Percentiles rank a stretch among this genome's conserved stretches.
These are phyloP conservation scores for Sminthopsis crassicaudata DNA, from an alignment of 2,113 vertebrate genomes.

Conservation along the genomic window DNA sequence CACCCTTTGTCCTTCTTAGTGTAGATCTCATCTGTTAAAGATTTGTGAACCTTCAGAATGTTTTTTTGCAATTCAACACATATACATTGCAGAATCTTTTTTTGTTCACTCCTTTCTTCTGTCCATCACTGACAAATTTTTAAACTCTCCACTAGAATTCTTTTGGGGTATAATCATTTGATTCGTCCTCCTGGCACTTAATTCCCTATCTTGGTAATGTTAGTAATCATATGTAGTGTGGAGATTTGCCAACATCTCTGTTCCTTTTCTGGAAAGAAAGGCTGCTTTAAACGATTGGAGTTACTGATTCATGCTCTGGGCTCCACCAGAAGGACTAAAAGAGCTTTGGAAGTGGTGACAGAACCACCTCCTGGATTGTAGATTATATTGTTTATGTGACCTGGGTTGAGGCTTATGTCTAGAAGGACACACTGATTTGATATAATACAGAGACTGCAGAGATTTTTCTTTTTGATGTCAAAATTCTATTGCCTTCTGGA, in stretches of 20 bases:
- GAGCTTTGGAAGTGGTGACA: constrained; percentile 33
- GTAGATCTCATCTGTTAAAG: constrained; percentile 29
- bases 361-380: constrained; percentile 1
- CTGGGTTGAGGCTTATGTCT: constrained; percentile 37
- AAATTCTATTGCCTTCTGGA: constrained; percentile 47
- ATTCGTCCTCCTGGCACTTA: constrained; percentile 58
- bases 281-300: fast-evolving
- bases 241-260: constrained; percentile 14
- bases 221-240: background rate
- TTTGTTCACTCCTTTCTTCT: constrained; percentile 45
- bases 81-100: constrained; percentile 22
- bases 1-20: constrained; percentile 13
- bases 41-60: constrained; percentile 54
- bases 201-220: constrained; percentile 34
- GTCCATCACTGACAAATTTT: constrained; percentile 44
- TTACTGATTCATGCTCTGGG: constrained; percentile 48
- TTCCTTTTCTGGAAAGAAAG: constrained; percentile 24
- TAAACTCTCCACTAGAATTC: constrained; percentile 61
- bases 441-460: constrained; percentile 57
- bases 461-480: constrained; percentile 57
- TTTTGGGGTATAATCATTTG: constrained; percentile 66
- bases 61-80: constrained; percentile 41
- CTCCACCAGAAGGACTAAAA: constrained; percentile 37
- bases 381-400: constrained; percentile 18
- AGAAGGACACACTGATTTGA: constrained; percentile 53